Percentiles rank a stretch among this genome's conserved stretches.
Evolutionary conservation across 2,113 vertebrate species (phyloP).

Genomic region (Chinchilla lanigera): DNA sequence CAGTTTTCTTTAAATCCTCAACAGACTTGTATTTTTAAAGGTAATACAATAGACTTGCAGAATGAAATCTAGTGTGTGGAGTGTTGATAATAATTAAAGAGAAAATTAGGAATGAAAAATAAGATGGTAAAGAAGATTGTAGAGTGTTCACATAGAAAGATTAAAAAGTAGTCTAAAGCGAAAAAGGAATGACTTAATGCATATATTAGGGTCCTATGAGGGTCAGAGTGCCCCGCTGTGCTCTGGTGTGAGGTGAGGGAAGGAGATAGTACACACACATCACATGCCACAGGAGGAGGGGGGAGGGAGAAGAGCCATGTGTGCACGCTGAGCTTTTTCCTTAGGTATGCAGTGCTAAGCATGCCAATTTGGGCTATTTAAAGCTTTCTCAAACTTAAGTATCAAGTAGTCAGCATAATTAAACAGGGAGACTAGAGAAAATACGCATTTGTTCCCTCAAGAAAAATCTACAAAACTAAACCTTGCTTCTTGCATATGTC

Average conservation of each 20-base stretch:
- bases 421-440: neutral
- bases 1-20: neutral
- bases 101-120: neutral
- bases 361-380: neutral
- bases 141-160: neutral
- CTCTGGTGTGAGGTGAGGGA: neutral
- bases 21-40: neutral
- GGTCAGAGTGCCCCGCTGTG: neutral
- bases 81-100: neutral
- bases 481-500: neutral
- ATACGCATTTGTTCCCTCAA: neutral
- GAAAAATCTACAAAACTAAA: neutral
- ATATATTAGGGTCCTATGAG: no score
- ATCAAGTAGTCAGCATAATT: neutral
- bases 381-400: neutral
- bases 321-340: neutral
- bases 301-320: neutral
- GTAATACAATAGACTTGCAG: neutral
- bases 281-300: rapidly evolving
- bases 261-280: neutral
- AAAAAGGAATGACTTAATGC: neutral
- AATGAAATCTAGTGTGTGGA: neutral
- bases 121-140: neutral
- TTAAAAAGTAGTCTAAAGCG: neutral
- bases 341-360: rapidly evolving